Percentiles rank a stretch among this genome's conserved stretches.
Evolutionary conservation across 2,797 vertebrate species (phyloP).

Genomic region (Chromobotia macracanthus): DNA sequence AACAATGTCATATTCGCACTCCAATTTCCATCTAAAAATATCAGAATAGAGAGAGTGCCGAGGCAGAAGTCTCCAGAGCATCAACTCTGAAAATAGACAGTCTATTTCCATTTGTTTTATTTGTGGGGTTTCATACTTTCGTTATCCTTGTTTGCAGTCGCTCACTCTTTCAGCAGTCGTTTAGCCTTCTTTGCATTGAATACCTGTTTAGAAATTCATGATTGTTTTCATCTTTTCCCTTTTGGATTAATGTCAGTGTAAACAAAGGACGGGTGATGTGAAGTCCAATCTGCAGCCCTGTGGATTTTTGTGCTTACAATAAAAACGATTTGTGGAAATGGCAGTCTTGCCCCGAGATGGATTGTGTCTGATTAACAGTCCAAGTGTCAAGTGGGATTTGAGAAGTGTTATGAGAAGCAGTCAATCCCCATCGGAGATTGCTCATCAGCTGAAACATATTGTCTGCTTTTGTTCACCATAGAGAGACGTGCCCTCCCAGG

Average conservation of each 20-base stretch:
- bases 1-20: slow-evolving; percentile 36
- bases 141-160: slow-evolving; percentile 29
- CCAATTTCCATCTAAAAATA: slow-evolving; percentile 50
- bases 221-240: slow-evolving; percentile 56
- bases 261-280: slow-evolving; percentile 66
- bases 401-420: slow-evolving; percentile 74
- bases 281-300: slow-evolving; percentile 66
- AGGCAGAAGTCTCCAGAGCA: slow-evolving; percentile 35
- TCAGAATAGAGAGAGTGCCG: slow-evolving; percentile 31
- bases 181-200: slow-evolving; percentile 29
- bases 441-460: slow-evolving; percentile 69
- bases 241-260: slow-evolving; percentile 68
- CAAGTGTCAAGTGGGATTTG: slow-evolving; percentile 80
- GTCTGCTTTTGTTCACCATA: slow-evolving; percentile 73
- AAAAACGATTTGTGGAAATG: slow-evolving; percentile 72
- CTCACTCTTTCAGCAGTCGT: slow-evolving; percentile 11
- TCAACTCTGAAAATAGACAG: slow-evolving; percentile 48
- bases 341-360: slow-evolving; percentile 66
- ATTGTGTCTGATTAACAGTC: slow-evolving; percentile 76
- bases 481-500: slow-evolving; percentile 70
- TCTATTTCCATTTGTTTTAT: slow-evolving; percentile 45
- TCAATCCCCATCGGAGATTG: slow-evolving; percentile 67
- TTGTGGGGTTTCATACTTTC: slow-evolving; percentile 20
- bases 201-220: slow-evolving; percentile 63
- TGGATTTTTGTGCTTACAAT: slow-evolving; percentile 67